Percentiles rank a stretch among this genome's conserved stretches.
Evolutionary conservation across 2,888 invertebrate genomes (phyloP).

Genomic region (Deroplatys truncata): DNA sequence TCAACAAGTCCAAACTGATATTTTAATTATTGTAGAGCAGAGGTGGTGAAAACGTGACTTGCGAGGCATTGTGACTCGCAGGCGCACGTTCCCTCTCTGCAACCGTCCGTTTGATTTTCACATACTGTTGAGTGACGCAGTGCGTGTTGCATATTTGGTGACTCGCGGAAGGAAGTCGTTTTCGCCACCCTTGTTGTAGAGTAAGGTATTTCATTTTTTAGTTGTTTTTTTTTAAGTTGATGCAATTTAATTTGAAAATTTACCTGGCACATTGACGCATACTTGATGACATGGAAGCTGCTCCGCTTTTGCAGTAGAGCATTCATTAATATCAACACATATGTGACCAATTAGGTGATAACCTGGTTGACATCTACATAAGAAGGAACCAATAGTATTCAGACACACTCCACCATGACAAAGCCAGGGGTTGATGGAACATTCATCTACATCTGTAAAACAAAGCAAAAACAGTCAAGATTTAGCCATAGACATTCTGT

Average conservation of each 20-base stretch:
- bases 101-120: no score
- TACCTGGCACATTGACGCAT: not conserved
- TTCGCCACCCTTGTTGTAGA: no score
- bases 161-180: no score
- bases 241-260: not conserved
- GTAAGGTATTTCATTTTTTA: no score
- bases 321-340: not conserved
- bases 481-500: not conserved
- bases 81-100: no score
- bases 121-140: no score
- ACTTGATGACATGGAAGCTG: not conserved
- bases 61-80: no score
- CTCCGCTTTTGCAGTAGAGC: not conserved
- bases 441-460: not conserved
- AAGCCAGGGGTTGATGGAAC: not conserved
- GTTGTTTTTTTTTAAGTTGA: no score
- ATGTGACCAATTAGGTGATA: not conserved
- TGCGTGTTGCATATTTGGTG: no score
- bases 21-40: no score
- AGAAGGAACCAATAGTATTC: not conserved
- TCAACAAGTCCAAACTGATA: no score
- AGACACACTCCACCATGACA: not conserved
- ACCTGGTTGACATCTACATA: not conserved
- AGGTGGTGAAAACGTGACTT: no score
- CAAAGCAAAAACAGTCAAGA: not conserved